phyloP scores from a whole-genome alignment of 2,888 invertebrate species.

The Lysandra bellargus region DNA sequence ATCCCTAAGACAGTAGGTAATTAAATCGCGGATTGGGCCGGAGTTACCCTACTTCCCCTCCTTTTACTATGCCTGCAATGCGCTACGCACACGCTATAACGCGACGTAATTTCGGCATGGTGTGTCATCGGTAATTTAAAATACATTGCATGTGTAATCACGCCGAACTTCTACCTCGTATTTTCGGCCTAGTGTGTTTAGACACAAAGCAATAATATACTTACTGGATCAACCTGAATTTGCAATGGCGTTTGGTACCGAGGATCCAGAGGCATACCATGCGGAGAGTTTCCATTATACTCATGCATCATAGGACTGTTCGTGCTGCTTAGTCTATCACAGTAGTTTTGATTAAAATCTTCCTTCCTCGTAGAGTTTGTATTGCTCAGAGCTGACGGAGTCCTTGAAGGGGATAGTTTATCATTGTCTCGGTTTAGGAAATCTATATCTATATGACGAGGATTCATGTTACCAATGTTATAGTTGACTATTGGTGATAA shows the following conservation, averaged over 20 bases:
- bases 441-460: conserved; percentile 72
- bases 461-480: conserved; percentile 78
- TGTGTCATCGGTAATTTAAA: too few species aligned
- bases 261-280: conserved; percentile 55
- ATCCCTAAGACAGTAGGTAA: too few species aligned
- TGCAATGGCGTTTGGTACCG: conserved; percentile 78
- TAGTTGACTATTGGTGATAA: conserved; percentile 74
- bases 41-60: too few species aligned
- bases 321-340: conserved; percentile 61
- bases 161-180: too few species aligned
- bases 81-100: too few species aligned
- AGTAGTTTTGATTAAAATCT: conserved; percentile 71
- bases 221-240: conserved; percentile 86
- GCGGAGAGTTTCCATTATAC: conserved; percentile 65
- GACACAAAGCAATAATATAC: conserved; percentile 46
- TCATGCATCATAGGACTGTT: conserved; percentile 66
- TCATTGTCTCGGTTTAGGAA: conserved; percentile 67
- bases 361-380: conserved; percentile 63
- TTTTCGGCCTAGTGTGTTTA: too few species aligned
- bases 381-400: conserved; percentile 59
- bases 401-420: conserved; percentile 59
- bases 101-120: too few species aligned
- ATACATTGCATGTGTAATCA: too few species aligned
- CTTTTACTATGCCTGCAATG: too few species aligned
- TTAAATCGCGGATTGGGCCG: too few species aligned